Evolutionary conservation across 2,888 invertebrate genomes (phyloP), one percentile per base, ranked within the genome.

Genomic region (Acronicta alni): DNA sequence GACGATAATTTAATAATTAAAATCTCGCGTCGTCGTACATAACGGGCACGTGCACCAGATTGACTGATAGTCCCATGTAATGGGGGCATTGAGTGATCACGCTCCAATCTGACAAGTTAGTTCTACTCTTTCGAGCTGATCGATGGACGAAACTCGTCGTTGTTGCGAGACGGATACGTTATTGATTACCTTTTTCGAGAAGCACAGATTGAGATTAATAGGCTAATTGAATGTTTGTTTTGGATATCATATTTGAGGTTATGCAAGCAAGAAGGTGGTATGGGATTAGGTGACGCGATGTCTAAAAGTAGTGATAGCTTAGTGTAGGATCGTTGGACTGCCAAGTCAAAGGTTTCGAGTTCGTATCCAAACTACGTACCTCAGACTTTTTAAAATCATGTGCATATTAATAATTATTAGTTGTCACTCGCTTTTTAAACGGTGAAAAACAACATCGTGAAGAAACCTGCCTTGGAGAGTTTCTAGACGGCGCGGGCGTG

Each of bases 81-180:
- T 91, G 89, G 92, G 82, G 83, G 87, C 88, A 85, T 88, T 93
- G 93, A 93, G 88, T 89, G 93, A 92, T 93, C 92, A 86, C 88
- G 84, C 90, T 89, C 85, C 91, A 92, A 91, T 91, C 92, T 90
- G 92, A 92, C 93, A 91, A 93, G 89, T 92, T 92, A 89, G 91
- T 90, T 89, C 86, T 83, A 86, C 88, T 87, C 81, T 79, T 83
- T 76, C 75, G 60, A 51, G 54, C 87, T 92, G 93, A 93, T 92
- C 82, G 91, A 93, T 93, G 87, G 85, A 72, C 77, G 69, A 65
- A 78, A 80, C 79, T 80, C 78, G 79, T 72, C 72, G 72, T 65
- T 39, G 18, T 54, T 67, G 75, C 73, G 80, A 77, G 70, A 75
- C 71, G 79, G 77, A 81, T 76, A 75, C 81, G 81, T 80, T 87